phyloP scores from a whole-genome alignment of 2,888 invertebrate genomes.

The Ctena decussata region DNA sequence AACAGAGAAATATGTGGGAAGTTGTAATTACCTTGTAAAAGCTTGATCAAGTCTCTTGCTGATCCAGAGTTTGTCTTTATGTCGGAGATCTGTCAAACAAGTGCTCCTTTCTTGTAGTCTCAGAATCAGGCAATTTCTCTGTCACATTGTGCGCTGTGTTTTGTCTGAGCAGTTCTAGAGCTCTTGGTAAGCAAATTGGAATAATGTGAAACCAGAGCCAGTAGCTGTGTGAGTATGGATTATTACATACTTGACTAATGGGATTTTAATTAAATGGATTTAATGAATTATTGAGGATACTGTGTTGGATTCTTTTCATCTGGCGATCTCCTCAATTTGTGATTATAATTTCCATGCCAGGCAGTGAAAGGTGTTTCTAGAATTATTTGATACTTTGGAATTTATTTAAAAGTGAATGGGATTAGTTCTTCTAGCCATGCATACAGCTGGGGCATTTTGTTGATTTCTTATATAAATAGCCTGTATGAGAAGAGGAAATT shows the following conservation, averaged over 20 bases:
- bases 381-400: neutral
- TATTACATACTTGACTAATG: slow-evolving; percentile 19
- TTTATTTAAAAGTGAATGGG: neutral
- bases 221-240: slow-evolving; percentile 1
- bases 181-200: neutral
- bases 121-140: neutral
- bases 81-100: neutral
- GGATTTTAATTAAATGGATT: slow-evolving; percentile 50
- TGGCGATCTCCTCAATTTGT: neutral
- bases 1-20: slow-evolving; percentile 14
- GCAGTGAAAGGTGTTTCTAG: neutral
- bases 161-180: neutral
- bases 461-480: neutral
- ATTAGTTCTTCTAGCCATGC: slow-evolving; percentile 1
- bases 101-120: neutral
- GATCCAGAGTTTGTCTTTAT: neutral
- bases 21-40: slow-evolving; percentile 49
- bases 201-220: neutral
- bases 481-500: neutral
- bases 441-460: neutral
- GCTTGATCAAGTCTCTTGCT: neutral
- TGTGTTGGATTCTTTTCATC: neutral
- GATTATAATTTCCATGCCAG: neutral
- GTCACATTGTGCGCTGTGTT: neutral
- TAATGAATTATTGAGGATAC: slow-evolving; percentile 54